Percentiles rank a stretch among this genome's conserved stretches.
phyloP scores from a whole-genome alignment of 2,797 vertebrate species.

The Myotis daubentonii region DNA sequence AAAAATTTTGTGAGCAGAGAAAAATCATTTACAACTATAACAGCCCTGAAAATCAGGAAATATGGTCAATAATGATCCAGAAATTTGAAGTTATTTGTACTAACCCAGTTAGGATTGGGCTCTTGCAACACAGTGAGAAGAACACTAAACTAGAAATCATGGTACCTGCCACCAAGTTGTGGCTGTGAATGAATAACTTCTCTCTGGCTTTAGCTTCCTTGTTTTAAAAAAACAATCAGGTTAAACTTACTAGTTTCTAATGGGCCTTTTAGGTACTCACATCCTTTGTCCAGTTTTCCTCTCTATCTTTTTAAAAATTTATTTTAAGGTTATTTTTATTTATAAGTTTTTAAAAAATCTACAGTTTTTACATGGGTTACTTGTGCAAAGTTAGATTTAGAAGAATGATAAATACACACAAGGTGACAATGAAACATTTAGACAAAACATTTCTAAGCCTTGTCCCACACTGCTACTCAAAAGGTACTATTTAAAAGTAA shows the following conservation, averaged over 20 bases:
- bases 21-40: not conserved
- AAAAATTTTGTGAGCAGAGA: not conserved
- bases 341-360: slow-evolving; percentile 97
- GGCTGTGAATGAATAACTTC: not conserved
- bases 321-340: slow-evolving; percentile 94
- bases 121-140: not conserved
- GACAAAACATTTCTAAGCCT: slow-evolving; percentile 83
- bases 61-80: not conserved
- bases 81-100: not conserved
- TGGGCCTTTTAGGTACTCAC: not conserved
- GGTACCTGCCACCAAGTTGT: not conserved
- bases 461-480: slow-evolving; percentile 82
- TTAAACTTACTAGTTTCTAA: not conserved
- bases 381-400: slow-evolving; percentile 93
- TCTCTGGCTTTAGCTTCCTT: not conserved
- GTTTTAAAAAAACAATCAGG: not conserved
- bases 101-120: not conserved
- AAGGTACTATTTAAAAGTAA: slow-evolving; percentile 80
- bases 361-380: slow-evolving; percentile 99
- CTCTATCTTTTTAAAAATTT: too few relatives aligned
- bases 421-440: slow-evolving; percentile 82
- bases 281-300: not conserved
- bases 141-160: not conserved
- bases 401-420: slow-evolving; percentile 85
- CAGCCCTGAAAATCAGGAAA: not conserved